A percentile compares a stretch with the other conserved stretches of the same genome.
Evolutionary conservation across 2,113 vertebrate species (phyloP).

Genomic region (Tricholaema leucomelas): DNA sequence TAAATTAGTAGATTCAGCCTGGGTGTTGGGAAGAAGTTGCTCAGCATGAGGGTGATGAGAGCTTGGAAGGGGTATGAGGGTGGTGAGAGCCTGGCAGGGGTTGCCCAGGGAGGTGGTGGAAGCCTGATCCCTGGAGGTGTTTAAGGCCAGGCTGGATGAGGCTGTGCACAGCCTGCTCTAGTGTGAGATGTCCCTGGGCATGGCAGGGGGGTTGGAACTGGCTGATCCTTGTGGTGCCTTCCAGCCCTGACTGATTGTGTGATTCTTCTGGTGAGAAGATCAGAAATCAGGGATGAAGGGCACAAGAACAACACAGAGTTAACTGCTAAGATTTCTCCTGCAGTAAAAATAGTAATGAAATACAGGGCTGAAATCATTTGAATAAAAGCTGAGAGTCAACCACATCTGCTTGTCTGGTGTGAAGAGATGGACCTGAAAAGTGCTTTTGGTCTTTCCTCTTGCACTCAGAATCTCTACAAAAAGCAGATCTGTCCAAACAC

Average conservation of each 20-base stretch:
- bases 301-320: neutral
- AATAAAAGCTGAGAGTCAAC: neutral
- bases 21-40: neutral
- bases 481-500: neutral
- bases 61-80: too few relatives aligned
- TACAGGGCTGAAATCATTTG: neutral
- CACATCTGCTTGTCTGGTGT: accelerated
- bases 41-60: too few relatives aligned
- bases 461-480: neutral
- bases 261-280: neutral
- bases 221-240: too few relatives aligned
- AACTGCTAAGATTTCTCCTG: neutral
- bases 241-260: too few relatives aligned
- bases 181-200: too few relatives aligned
- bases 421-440: neutral
- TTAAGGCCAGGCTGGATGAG: too few relatives aligned
- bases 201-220: too few relatives aligned
- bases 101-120: too few relatives aligned
- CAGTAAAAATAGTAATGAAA: neutral
- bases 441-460: neutral
- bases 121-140: too few relatives aligned
- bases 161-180: too few relatives aligned
- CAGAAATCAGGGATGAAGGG: neutral
- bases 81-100: too few relatives aligned
- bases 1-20: too few relatives aligned